Conservation (phyloP, 2,888 invertebrate species). For the Ditylenchus weischeri region DNA sequence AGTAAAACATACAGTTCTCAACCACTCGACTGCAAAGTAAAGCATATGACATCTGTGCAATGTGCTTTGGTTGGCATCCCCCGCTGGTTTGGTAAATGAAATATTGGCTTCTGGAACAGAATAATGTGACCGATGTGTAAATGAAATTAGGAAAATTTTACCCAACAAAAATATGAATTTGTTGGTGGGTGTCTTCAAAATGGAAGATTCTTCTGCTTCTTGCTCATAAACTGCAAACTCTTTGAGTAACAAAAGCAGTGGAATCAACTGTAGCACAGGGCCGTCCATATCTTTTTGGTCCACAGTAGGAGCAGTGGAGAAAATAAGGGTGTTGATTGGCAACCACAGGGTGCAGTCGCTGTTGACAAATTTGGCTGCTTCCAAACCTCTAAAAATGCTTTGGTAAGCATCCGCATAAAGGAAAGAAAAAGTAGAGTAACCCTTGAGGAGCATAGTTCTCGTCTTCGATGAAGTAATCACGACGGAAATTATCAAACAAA, state of each 20-base stretch:
- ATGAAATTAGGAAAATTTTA: not conserved
- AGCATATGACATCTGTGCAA: slow-evolving; percentile 4
- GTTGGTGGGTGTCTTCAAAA: not conserved
- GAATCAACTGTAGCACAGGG: not conserved
- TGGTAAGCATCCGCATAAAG: not conserved
- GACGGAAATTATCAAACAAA: not conserved
- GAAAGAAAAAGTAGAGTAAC: not conserved
- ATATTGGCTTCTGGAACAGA: slow-evolving; percentile 1
- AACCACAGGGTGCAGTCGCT: not conserved
- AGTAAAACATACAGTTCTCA: not conserved
- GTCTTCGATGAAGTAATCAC: not conserved
- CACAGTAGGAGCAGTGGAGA: not conserved
- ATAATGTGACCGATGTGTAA: not conserved
- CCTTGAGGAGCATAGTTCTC: not conserved
- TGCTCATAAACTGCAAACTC: not conserved
- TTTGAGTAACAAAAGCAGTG: not conserved
- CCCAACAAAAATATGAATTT: slow-evolving; percentile 9
- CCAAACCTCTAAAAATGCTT: not conserved
- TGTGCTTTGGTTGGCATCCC: not conserved
- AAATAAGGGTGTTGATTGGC: not conserved
- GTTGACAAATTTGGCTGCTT: not conserved
- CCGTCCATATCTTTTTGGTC: not conserved
- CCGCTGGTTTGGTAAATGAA: not conserved
- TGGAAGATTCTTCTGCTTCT: not conserved
- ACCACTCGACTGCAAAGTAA: slow-evolving; percentile 5